Conservation (phyloP, 2,113 vertebrate genomes). For the Odocoileus virginianus region DNA sequence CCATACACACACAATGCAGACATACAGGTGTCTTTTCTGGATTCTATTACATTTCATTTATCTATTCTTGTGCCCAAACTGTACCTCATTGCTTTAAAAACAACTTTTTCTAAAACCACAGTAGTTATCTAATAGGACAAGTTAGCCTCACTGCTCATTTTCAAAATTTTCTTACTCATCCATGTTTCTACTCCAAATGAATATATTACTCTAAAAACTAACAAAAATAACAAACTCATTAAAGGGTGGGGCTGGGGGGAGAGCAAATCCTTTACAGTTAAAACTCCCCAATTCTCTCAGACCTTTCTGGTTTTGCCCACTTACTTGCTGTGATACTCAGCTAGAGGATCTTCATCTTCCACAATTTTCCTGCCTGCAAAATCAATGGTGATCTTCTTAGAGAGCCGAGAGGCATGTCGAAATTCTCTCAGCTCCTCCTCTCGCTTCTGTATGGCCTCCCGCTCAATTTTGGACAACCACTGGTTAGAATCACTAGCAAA, state of each 20-base stretch:
- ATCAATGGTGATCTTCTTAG: constrained; percentile 92
- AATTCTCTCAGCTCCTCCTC: constrained; percentile 92
- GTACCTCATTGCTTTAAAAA: background rate
- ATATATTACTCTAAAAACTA: constrained; percentile 14
- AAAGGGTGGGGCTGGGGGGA: background rate
- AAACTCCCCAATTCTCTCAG: background rate
- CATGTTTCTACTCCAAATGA: background rate
- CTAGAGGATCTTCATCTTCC: constrained; percentile 85
- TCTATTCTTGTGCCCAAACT: background rate
- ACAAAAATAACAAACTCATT: background rate
- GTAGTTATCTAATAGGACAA: background rate
- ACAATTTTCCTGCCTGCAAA: constrained; percentile 93
- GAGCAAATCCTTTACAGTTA: background rate
- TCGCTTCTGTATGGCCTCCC: constrained; percentile 86
- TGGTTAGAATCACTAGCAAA: constrained; percentile 95
- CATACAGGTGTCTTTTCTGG: background rate
- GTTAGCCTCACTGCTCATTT: background rate
- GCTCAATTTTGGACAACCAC: constrained; percentile 92
- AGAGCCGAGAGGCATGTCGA: constrained; percentile 89
- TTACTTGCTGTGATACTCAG: constrained; percentile 91
- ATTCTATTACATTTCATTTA: background rate
- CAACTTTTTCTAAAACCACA: background rate
- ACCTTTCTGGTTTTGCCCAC: constrained; percentile 32
- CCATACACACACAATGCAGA: background rate
- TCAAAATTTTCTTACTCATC: background rate